Base-by-base conservation (phyloP, 2,888 invertebrate species). In the Agapetus fuscipes region DNA sequence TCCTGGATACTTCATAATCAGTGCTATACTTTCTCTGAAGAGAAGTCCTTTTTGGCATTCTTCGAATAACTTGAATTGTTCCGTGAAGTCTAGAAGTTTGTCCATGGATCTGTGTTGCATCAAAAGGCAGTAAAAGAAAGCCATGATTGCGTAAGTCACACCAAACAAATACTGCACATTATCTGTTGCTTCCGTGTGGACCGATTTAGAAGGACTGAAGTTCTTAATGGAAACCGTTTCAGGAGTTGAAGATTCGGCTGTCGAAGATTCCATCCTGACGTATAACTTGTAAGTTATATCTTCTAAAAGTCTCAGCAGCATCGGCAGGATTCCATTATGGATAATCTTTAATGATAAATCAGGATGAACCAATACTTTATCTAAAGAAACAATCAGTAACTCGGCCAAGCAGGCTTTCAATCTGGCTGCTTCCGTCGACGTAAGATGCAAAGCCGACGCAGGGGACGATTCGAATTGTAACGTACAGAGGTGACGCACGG, bases 101-200 rank as follows among this genome's bases (percentile, higher is more conserved):
- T 76, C 75, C 1, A 66, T 56, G 3, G 61, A 60, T 2, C 66
- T 61, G 39, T 74, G 71, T 43, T 72, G 72, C 57, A 74, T 69
- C 17, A 78, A 53, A 5, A 77, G 54, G 41, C 73, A 72, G 48
- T 76, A 74, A 37, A 78, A 67, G 53, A 76, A 75, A 1, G 73
- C 72, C 1, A 73, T 63, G 27, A 75, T 63, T 1, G 72, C 74
- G 49, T 74, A 76, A 9, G 70, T 68, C 3, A 73, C 64, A 1
- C 74, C 76, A 53, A 76, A 78, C 3, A 77, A 64, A 48, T 73
- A 76, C 53, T 73, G 72, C 50, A 76, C 71, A 48, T 71, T 53
- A 46, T 72, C 60, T 13, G 64, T 62, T 7, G 71, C 65, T 53
- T 74, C 73, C n/a, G n/a, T n/a, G n/a, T n/a, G n/a, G n/a, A n/a